Evolutionary conservation across 1,140 invertebrate species (phyloP), one percentile per base, ranked within the genome.

Genomic region (Portunus trituberculatus): DNA sequence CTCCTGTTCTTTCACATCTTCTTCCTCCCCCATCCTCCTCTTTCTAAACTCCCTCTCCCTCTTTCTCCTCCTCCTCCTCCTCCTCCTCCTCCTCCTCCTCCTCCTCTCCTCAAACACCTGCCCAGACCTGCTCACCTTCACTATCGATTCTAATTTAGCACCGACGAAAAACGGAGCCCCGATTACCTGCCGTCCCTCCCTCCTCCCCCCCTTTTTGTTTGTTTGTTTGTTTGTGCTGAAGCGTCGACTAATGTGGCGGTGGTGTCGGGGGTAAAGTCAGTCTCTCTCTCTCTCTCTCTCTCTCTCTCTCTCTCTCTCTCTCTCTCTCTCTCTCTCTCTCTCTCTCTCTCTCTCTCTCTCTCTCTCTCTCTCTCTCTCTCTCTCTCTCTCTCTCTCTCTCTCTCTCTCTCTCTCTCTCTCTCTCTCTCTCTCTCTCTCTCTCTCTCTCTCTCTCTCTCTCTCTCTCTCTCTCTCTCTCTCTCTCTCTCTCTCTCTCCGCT

Each of bases 101-200:
- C 28, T 4, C 29, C 29, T 28, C 84, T 25, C 86, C 45, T 32
- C 29, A 29, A 14, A 88, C 86, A 46, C 86, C 86, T 31, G 32
- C 31, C 45, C 45, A 29, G 31, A 39, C 45, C 86, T 88, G 86
- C 31, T 88, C 45, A 45, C 86, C 86, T 32, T 88, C 86, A 46
- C 32, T 88, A 88, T 88, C 86, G 86, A 88, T 88, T 88, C 86
- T 88, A 88, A 88, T 88, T 88, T 88, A 88, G 86, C 86, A 25
- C 86, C 32, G 86, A 39, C 12, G 86, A 45, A 88, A 88, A 88
- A 88, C 28, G 20, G 67, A 76, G 20, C 67, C 67, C 20, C 67
- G 67, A 76, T 76, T 76, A 76, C 67, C 67, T 76, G 52, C 12
- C 39, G 39, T 39, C 52, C 52, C 52, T 59, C 20, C 20, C 20